Conservation (phyloP, 2,797 vertebrate species). For the Smutsia temminckii region DNA sequence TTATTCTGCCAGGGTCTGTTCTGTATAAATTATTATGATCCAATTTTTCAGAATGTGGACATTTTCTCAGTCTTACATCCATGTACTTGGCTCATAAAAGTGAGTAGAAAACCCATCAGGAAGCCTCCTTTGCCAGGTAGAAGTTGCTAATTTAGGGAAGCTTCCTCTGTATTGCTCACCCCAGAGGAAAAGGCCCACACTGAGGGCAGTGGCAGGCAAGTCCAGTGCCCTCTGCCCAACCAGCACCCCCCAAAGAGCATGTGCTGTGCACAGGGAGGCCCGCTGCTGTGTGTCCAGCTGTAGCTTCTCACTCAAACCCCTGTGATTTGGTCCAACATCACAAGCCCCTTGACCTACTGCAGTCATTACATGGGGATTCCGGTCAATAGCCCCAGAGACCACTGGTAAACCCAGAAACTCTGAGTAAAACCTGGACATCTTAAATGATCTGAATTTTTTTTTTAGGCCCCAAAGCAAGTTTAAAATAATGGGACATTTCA, state of each 20-base stretch:
- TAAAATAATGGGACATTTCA: background rate
- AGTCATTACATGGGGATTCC: background rate
- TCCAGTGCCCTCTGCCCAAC: accelerated
- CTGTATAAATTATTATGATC: background rate
- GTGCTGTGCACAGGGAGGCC: background rate
- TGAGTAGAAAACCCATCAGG: slow-evolving; percentile 10
- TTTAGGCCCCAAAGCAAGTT: background rate
- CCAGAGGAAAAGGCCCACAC: background rate
- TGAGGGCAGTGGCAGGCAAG: accelerated
- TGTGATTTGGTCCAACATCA: accelerated
- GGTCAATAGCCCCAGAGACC: background rate
- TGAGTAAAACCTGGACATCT: background rate
- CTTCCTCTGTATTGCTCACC: background rate
- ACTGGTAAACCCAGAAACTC: background rate
- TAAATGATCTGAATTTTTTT: background rate
- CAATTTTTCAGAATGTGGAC: slow-evolving; percentile 45
- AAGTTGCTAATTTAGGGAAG: background rate
- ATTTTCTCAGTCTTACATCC: background rate
- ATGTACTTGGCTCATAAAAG: background rate
- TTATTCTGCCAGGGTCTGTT: slow-evolving; percentile 1
- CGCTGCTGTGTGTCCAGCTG: background rate
- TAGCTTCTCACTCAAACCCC: background rate
- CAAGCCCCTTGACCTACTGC: background rate
- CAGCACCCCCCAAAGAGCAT: background rate
- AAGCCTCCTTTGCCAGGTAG: background rate